Base-by-base conservation (phyloP, 1,140 invertebrate species). In the Polyergus mexicanus region DNA sequence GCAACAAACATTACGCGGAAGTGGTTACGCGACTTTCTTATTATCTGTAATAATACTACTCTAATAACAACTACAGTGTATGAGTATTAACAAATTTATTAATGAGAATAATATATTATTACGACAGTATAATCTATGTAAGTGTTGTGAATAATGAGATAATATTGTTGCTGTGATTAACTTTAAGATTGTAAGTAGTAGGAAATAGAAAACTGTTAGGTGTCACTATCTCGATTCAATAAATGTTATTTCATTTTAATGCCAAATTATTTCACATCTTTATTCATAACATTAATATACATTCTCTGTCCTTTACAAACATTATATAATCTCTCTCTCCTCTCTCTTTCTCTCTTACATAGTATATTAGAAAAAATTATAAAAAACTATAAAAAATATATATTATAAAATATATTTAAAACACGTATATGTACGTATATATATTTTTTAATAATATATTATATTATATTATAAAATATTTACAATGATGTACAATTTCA, bases 111-210 rank as follows among this genome's bases (percentile, higher is more conserved):
- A 94, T 94, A 92, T 92, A 91, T 92, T 93, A 94, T 94, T 93
- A 92, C 94, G 94, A 92, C 93, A 95, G 94, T 95, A 51, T 51
- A 95, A 95, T 94, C 92, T 93, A 95, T 95, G 93, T 95, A 95
- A 95, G 94, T 95, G 94, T 95, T 95, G 94, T 95, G 94, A 95
- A 95, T 95, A 95, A 94, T 93, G 92, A 92, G 93, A 95, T 94
- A 95, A 95, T 95, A 94, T 95, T 95, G 95, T 95, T 95, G 95
- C 95, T 95, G 95, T 95, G 95, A 95, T 95, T 95, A 95, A 93
- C 92, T 94, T 93, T 95, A 95, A 95, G 94, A 94, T 95, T 95
- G 95, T 95, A 95, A 95, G 92, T 95, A 95, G 94, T 94, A 95
- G 92, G 88, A 91, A 92, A 94, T 94, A 95, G 92, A 80, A 63